Evolutionary conservation across 2,113 vertebrate species (phyloP).

Genomic region (Brevimyrus niger): DNA sequence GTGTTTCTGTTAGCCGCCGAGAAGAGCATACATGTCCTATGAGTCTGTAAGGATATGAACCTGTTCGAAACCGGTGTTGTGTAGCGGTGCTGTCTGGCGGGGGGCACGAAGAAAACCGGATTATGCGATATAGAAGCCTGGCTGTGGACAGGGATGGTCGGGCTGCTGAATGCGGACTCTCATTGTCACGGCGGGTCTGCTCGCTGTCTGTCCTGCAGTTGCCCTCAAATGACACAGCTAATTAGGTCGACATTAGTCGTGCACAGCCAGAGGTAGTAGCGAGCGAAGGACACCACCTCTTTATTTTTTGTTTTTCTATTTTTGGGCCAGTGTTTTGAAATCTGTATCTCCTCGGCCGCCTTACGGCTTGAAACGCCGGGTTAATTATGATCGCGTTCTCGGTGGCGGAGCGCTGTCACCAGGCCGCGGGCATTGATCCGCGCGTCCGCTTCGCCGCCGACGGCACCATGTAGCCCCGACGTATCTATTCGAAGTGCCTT

Average conservation of each 20-base stretch:
- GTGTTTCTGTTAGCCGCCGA: not conserved
- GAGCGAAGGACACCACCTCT: not conserved
- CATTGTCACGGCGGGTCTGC: not conserved
- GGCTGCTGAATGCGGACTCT: not conserved
- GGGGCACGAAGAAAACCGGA: not conserved
- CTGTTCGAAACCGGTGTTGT: not conserved
- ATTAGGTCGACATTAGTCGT: not conserved
- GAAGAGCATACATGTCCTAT: not conserved
- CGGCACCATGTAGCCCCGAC: conserved; percentile 47
- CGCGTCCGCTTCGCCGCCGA: conserved; percentile 10
- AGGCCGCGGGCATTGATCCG: conserved; percentile 9
- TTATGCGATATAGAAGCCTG: not conserved
- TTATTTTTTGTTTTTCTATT: not conserved
- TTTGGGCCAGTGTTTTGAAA: not conserved
- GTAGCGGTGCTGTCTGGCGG: not conserved
- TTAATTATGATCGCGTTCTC: not conserved
- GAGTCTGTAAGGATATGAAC: not conserved
- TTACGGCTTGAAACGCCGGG: not conserved
- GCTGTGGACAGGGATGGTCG: not conserved
- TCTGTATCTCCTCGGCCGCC: not conserved
- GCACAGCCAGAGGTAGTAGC: not conserved
- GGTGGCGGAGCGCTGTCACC: not conserved
- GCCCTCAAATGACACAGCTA: not conserved
- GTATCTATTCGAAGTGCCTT: conserved; percentile 20
- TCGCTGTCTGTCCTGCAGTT: not conserved